A percentile compares a stretch with the other conserved stretches of the same genome.
These are phyloP conservation scores for Dorcus hopei DNA, from an alignment of 2,888 invertebrate genomes.

Conservation along the genomic window DNA sequence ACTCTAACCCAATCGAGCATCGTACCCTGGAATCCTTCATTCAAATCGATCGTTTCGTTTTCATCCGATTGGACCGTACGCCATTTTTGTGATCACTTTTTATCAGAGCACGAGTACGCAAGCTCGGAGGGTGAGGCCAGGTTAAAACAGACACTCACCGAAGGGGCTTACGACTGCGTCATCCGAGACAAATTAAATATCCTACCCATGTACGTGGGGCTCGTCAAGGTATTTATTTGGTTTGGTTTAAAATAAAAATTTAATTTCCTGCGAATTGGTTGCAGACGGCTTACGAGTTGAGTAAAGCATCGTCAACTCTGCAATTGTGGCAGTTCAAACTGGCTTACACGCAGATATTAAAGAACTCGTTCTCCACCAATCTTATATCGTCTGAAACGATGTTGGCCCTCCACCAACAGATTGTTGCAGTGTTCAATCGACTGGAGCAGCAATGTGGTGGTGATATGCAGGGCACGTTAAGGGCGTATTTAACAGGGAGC, in stretches of 20 bases:
- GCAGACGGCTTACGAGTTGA: too few species aligned
- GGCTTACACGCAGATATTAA: conserved; percentile 55
- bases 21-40: conserved; percentile 64
- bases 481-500: conserved; percentile 54
- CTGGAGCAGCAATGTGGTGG: conserved; percentile 27
- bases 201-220: conserved; percentile 68
- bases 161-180: conserved; percentile 76
- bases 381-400: conserved; percentile 61
- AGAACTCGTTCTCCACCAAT: conserved; percentile 43
- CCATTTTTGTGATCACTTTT: conserved; percentile 68
- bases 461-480: too few species aligned
- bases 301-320: conserved; percentile 34
- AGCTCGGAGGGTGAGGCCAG: conserved; percentile 51
- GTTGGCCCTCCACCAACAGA: conserved; percentile 59
- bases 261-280: not conserved
- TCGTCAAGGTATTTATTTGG: conserved; percentile 58
- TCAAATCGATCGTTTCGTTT: conserved; percentile 70
- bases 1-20: conserved; percentile 72
- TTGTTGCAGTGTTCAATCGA: conserved; percentile 53
- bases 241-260: not conserved
- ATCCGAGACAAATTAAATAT: conserved; percentile 75
- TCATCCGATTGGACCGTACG: conserved; percentile 69
- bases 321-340: conserved; percentile 74
- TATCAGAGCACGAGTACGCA: conserved; percentile 42
- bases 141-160: conserved; percentile 60